Evolutionary conservation across 2,797 vertebrate species (phyloP).

Genomic region (Brachymystax lenok): DNA sequence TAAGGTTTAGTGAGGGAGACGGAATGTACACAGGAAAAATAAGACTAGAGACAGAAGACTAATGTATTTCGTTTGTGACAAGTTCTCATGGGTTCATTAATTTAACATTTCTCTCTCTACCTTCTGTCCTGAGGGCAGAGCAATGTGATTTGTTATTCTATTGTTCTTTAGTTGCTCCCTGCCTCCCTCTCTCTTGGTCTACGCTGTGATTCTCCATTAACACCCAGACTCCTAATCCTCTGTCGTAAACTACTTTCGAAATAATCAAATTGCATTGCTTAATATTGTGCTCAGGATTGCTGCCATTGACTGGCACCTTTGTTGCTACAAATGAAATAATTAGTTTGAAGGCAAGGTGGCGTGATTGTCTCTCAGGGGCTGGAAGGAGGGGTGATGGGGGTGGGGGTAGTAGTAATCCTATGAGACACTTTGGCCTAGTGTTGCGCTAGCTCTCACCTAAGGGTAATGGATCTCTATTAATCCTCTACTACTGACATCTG

Average conservation of each 20-base stretch:
- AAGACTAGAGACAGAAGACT: constrained; percentile 86
- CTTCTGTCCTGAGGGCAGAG: constrained; percentile 92
- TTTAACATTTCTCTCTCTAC: constrained; percentile 98
- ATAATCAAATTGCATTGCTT: constrained; percentile 47
- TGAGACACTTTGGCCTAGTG: constrained; percentile 47
- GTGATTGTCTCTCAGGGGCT: constrained; percentile 36
- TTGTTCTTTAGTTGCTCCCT: constrained; percentile 63
- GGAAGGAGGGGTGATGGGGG: constrained; percentile 29
- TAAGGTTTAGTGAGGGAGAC: constrained; percentile 54
- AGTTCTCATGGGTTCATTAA: constrained; percentile 98
- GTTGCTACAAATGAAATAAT: constrained; percentile 64
- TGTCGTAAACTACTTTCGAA: constrained; percentile 63
- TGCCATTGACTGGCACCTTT: constrained; percentile 63
- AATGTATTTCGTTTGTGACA: constrained; percentile 99
- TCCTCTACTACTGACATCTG: constrained; percentile 78
- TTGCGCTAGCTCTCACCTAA: constrained; percentile 48
- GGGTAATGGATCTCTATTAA: constrained; percentile 80
- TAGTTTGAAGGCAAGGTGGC: constrained; percentile 41
- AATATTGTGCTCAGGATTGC: constrained; percentile 25
- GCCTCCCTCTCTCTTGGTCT: constrained; percentile 58
- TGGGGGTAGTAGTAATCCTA: constrained; percentile 61
- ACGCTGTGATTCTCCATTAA: constrained; percentile 83
- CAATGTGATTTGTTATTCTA: constrained; percentile 90
- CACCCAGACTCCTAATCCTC: constrained; percentile 48
- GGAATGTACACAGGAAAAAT: constrained; percentile 36